Conservation (phyloP, 1,140 invertebrate genomes). For the Drosophila nasuta region DNA sequence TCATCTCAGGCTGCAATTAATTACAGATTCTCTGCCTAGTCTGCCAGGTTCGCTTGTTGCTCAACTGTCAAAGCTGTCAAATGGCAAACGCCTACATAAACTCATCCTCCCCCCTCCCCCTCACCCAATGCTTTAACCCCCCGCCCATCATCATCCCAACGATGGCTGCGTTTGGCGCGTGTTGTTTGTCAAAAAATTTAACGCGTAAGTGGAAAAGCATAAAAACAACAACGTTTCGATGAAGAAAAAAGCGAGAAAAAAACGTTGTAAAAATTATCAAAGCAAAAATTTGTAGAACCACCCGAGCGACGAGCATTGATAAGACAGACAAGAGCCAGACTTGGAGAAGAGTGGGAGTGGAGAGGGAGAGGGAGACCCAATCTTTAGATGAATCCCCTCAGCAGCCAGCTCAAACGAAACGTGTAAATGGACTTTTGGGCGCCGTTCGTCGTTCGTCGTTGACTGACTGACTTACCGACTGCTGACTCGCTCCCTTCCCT, state of each 20-base stretch:
- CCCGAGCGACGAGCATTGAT: conserved; percentile 59
- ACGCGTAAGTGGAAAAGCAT: conserved; percentile 69
- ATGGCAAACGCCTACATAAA: conserved; percentile 47
- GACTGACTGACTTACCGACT: conserved; percentile 45
- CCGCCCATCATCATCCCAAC: background rate
- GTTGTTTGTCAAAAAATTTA: conserved; percentile 73
- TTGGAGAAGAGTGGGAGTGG: background rate
- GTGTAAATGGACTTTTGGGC: conserved; percentile 76
- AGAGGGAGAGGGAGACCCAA: background rate
- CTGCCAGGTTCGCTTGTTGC: background rate
- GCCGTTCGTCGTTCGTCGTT: conserved; percentile 21
- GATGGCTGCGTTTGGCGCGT: conserved; percentile 32
- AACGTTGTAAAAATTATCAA: conserved; percentile 68
- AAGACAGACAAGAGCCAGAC: conserved; percentile 36
- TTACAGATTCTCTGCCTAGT: background rate
- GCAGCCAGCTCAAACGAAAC: conserved; percentile 46
- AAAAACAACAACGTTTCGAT: conserved; percentile 54
- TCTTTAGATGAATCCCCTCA: conserved; percentile 20
- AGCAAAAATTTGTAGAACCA: conserved; percentile 69
- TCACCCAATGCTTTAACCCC: background rate
- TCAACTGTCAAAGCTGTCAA: conserved; percentile 59
- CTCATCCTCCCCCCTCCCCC: background rate
- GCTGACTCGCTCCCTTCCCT: background rate
- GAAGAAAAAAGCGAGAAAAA: conserved; percentile 38
- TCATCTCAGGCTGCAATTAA: background rate